Base-by-base conservation (phyloP, 2,888 invertebrate genomes). In the Cheilosia variabilis region DNA sequence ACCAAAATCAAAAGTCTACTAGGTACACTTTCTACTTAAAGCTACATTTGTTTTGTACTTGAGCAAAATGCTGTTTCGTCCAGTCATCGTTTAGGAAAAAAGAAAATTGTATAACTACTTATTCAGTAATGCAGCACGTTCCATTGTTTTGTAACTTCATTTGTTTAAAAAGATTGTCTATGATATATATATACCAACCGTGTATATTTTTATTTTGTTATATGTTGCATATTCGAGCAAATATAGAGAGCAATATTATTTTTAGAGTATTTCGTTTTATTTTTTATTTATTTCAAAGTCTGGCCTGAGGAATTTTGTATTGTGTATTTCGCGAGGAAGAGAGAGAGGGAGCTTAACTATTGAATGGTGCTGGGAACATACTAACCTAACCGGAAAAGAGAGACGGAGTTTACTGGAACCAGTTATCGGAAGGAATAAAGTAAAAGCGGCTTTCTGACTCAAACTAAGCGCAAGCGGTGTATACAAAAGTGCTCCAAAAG, bases 131-230 rank as follows among this genome's bases (percentile, higher is more conserved):
- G 55, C 76, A 80, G 84, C 84, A 84, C 84, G 80, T 84, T 84
- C 80, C 80, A 80, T 76, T 84, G 75, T 80, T 75, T 84, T 71
- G 63, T 84, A 75, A 84, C 79, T 63, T 78, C 24, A 73, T 65
- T 75, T 84, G 47, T 79, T 66, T n/a, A 50, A 53, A 53, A 53
- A 22, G 17, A 24, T 47, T 57, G 69, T 83, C 50, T 63, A 65
- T 22, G 31, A 73, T 55, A 62, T 50, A 22, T 69, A 73, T 77
- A 63, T 34, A 71, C 50, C 22, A 53, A 41, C 17, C 15, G 4
- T 43, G 43, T 71, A 63, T 68, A 19, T 76, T 52, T 60, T 75
- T 63, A 79, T 80, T 80, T 80, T 71, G 60, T 45, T 75, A 75
- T 75, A 71, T 45, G 80, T 84, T 80, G 84, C 84, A 71, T 80